phyloP scores from a whole-genome alignment of 2,797 vertebrate genomes.

The Sebastes hubbsi region DNA sequence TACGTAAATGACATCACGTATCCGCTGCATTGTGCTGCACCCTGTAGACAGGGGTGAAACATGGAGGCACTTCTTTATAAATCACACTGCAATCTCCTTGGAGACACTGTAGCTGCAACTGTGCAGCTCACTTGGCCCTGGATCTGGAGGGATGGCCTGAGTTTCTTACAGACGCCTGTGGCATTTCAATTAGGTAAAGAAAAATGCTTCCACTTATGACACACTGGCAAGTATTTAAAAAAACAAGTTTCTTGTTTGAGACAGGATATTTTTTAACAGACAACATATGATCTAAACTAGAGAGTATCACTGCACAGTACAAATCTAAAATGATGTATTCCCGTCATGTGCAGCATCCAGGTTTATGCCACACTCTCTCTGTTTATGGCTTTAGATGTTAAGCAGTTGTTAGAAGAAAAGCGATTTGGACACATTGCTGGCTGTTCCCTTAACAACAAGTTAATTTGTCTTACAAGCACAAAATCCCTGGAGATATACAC shows the following conservation, averaged over 20 bases:
- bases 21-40: constrained; percentile 60
- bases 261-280: neutral
- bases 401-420: constrained; percentile 36
- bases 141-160: constrained; percentile 29
- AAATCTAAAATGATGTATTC: constrained; percentile 25
- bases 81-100: constrained; percentile 64
- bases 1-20: constrained; percentile 33
- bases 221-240: constrained; percentile 11
- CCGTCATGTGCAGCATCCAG: constrained; percentile 4
- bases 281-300: neutral
- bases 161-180: constrained; percentile 66
- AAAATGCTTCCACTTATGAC: constrained; percentile 40
- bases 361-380: neutral
- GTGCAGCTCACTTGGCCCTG: constrained; percentile 61
- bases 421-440: constrained; percentile 35
- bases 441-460: constrained; percentile 31
- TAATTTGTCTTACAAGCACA: constrained; percentile 28
- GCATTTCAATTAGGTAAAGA: constrained; percentile 76
- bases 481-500: constrained; percentile 29
- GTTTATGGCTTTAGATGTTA: constrained; percentile 33
- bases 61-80: constrained; percentile 39
- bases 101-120: constrained; percentile 60
- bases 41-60: constrained; percentile 38
- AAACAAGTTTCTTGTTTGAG: constrained; percentile 18
- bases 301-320: neutral